Evolutionary conservation across 2,113 vertebrate genomes (phyloP).

Genomic region (Stigmatopora argus): DNA sequence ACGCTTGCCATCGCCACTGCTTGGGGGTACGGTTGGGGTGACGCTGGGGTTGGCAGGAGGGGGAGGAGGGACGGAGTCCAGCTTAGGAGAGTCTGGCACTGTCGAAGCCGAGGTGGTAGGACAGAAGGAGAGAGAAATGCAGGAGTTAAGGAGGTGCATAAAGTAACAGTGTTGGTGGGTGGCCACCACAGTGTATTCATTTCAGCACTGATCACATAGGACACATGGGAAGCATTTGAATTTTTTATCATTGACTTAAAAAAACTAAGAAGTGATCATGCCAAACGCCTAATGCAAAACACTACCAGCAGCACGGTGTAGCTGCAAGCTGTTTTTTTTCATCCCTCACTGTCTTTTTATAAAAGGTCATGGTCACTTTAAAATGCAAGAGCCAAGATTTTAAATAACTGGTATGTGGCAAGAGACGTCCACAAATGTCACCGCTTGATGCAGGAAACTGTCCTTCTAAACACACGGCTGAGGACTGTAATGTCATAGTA

Average conservation of each 20-base stretch:
- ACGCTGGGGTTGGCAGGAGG: constrained; percentile 79
- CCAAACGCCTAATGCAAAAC: neutral
- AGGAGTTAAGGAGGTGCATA: constrained; percentile 25
- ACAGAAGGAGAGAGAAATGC: constrained; percentile 26
- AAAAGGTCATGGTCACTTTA: constrained; percentile 14
- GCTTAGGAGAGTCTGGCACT: constrained; percentile 96
- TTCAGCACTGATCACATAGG: neutral
- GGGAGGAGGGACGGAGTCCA: constrained; percentile 86
- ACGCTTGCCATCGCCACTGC: constrained; percentile 92
- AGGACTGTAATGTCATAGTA: constrained; percentile 39
- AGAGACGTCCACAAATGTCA: constrained; percentile 17
- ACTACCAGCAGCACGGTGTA: neutral
- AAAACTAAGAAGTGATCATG: neutral
- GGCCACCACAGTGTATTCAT: neutral
- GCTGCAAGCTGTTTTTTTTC: constrained; percentile 11
- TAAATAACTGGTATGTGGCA: constrained; percentile 29
- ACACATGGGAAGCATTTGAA: neutral
- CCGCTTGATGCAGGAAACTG: constrained; percentile 17
- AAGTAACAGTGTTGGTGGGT: constrained; percentile 2
- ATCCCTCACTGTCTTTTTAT: constrained; percentile 12
- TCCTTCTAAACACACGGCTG: constrained; percentile 41
- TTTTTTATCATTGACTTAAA: neutral
- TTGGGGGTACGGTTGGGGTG: constrained; percentile 79
- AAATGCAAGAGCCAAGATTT: constrained; percentile 3
- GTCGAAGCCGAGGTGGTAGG: constrained; percentile 13